Conservation (phyloP, 2,113 vertebrate genomes). For the Saccopteryx bilineata region DNA sequence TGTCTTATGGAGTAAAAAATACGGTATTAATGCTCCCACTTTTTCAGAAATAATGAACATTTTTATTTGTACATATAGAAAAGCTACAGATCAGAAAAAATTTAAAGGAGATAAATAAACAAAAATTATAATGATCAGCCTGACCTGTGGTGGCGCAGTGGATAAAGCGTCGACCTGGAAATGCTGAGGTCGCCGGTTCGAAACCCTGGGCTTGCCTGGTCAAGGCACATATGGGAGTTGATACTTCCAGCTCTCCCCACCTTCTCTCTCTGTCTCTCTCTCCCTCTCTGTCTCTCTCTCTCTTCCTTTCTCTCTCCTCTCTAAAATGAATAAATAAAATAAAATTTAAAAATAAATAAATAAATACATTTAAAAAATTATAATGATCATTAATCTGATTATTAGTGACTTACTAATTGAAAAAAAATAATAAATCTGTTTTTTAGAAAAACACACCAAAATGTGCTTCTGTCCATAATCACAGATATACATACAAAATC, state of each 20-base stretch:
- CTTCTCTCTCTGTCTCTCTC: too few relatives aligned
- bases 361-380: conserved; percentile 27
- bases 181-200: too few relatives aligned
- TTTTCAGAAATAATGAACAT: conserved; percentile 10
- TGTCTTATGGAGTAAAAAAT: too few relatives aligned
- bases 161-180: too few relatives aligned
- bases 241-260: too few relatives aligned
- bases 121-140: conserved; percentile 20
- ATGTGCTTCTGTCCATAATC: not conserved
- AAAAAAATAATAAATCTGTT: conserved; percentile 21
- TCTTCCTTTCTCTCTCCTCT: too few relatives aligned
- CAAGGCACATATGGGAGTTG: too few relatives aligned
- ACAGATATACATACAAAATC: not conserved
- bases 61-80: not conserved
- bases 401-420: conserved; percentile 29
- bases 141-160: too few relatives aligned
- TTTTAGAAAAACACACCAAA: not conserved
- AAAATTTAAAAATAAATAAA: conserved; percentile 1
- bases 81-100: not conserved
- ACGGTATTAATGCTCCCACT: not conserved
- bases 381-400: not conserved
- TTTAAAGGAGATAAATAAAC: conserved; percentile 54
- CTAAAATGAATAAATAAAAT: too few relatives aligned
- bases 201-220: too few relatives aligned
- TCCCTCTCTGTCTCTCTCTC: too few relatives aligned